A percentile compares a stretch with the other conserved stretches of the same genome.
These are phyloP conservation scores for Dipus sagitta DNA, from an alignment of 2,797 vertebrate genomes.

Conservation along the genomic window DNA sequence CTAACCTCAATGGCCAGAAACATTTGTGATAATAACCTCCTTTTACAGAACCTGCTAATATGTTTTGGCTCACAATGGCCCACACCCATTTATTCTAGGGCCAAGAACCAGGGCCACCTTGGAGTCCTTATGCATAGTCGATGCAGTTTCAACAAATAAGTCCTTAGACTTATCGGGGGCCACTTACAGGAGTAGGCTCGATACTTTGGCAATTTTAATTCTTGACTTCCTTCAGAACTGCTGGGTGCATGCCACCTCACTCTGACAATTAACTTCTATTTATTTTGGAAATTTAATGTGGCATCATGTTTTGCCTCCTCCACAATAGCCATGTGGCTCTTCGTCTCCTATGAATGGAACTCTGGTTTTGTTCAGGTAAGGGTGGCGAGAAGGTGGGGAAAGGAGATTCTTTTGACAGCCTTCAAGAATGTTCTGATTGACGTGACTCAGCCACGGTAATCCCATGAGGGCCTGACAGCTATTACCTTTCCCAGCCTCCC, in stretches of 20 bases:
- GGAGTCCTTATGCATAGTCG: neutral
- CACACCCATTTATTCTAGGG: neutral
- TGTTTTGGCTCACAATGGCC: neutral
- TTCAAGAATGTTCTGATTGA: neutral
- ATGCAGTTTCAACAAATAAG: neutral
- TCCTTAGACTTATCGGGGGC: neutral
- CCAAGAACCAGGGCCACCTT: neutral
- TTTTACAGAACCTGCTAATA: neutral
- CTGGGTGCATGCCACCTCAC: neutral
- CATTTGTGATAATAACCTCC: neutral
- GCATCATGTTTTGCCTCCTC: neutral
- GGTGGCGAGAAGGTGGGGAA: neutral
- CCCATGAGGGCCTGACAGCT: neutral
- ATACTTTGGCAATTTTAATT: conserved; percentile 22
- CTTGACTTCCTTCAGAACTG: conserved; percentile 52
- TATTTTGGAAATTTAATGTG: conserved; percentile 32
- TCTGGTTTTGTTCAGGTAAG: neutral
- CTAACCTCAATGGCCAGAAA: neutral
- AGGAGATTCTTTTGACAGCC: neutral
- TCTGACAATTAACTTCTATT: neutral
- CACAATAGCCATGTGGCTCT: neutral
- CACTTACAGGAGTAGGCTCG: neutral
- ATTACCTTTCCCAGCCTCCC: neutral
- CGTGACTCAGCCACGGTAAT: neutral
- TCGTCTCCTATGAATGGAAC: neutral